A percentile compares a stretch with the other conserved stretches of the same genome.
Conservation (phyloP, 2,797 vertebrate species). For the Psittacula derbiana region DNA sequence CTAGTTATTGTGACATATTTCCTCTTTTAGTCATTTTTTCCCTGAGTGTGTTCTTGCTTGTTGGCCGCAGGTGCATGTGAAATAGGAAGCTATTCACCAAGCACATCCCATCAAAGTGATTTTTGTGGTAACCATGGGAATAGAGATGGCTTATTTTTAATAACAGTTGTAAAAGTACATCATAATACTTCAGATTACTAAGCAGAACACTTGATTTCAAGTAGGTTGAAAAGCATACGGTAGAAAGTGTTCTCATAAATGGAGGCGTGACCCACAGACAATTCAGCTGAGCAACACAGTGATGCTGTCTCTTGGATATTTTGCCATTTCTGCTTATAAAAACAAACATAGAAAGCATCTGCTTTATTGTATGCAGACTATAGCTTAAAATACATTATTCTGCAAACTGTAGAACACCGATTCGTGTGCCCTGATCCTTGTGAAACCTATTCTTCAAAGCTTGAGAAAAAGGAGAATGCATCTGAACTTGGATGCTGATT, state of each 20-base stretch:
- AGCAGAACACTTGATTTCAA: neutral
- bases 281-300: neutral
- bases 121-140: neutral
- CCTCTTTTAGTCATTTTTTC: neutral
- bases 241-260: neutral
- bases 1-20: neutral
- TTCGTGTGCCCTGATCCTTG: neutral
- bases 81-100: neutral
- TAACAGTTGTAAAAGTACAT: neutral
- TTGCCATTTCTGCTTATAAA: neutral
- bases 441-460: neutral
- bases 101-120: neutral
- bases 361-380: neutral
- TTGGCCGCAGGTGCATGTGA: neutral
- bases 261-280: neutral
- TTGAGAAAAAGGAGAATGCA: neutral
- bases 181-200: neutral
- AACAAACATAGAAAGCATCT: neutral
- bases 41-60: fast-evolving
- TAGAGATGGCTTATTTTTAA: neutral
- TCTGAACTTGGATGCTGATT: neutral
- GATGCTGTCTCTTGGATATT: neutral
- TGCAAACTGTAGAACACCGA: neutral
- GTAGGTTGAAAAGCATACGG: neutral
- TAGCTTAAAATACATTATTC: neutral